Evolutionary conservation across 2,888 invertebrate species (phyloP).

Genomic region (Cynaeus angustus): DNA sequence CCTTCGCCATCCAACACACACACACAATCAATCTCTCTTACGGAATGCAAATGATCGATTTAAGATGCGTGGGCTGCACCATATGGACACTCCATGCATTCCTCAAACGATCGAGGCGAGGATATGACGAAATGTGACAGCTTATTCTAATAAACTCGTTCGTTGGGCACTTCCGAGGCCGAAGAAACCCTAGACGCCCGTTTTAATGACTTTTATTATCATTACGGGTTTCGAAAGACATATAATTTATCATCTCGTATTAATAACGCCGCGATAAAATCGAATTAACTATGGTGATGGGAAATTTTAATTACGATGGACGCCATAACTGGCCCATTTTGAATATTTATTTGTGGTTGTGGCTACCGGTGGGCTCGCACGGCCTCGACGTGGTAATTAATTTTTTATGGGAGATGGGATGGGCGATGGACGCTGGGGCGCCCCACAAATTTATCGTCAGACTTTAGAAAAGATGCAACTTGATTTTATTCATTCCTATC

Average conservation of each 20-base stretch:
- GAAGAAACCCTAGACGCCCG: constrained; percentile 18
- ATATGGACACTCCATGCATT: constrained; percentile 50
- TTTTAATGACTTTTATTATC: constrained; percentile 43
- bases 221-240: constrained; percentile 31
- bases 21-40: constrained; percentile 43
- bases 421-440: background rate
- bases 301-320: constrained; percentile 44
- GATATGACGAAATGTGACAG: constrained; percentile 52
- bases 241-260: constrained; percentile 32
- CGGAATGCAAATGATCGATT: constrained; percentile 50
- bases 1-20: constrained; percentile 44
- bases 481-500: no score
- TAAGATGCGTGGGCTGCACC: constrained; percentile 48
- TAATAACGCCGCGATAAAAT: constrained; percentile 44
- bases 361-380: constrained; percentile 34
- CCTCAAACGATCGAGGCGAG: constrained; percentile 46
- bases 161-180: constrained; percentile 10
- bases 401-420: constrained; percentile 19
- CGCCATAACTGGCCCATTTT: constrained; percentile 35
- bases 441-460: no score
- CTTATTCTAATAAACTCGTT: constrained; percentile 46
- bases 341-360: constrained; percentile 41
- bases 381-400: constrained; percentile 32
- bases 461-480: no score
- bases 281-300: constrained; percentile 30